These are phyloP conservation scores for Lordiphosa stackelbergi DNA, from an alignment of 1,140 invertebrate species.

Conservation along the genomic window DNA sequence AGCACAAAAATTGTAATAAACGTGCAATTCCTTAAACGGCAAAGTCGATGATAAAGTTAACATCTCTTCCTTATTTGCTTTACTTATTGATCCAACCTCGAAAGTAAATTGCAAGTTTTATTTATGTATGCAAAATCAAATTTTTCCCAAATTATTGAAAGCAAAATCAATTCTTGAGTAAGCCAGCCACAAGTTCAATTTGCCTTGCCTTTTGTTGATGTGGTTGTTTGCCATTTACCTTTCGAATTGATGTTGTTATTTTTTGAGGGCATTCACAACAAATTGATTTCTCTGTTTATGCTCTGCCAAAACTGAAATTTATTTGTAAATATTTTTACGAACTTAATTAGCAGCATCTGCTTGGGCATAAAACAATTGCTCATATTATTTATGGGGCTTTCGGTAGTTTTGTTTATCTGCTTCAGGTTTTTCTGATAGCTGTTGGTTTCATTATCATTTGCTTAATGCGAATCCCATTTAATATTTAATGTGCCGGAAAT, in stretches of 20 bases:
- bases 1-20: too few relatives aligned
- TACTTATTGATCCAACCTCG: too few relatives aligned
- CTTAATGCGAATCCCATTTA: slow-evolving; percentile 26
- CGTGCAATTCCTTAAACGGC: too few relatives aligned
- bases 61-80: too few relatives aligned
- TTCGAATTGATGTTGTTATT: slow-evolving; percentile 33
- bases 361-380: slow-evolving; percentile 9
- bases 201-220: slow-evolving; percentile 3
- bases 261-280: slow-evolving; percentile 1
- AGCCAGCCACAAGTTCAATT: slow-evolving; percentile 27
- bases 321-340: slow-evolving; percentile 44
- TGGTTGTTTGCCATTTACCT: slow-evolving; percentile 30
- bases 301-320: slow-evolving; percentile 20
- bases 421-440: slow-evolving; percentile 9
- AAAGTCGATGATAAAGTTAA: too few relatives aligned
- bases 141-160: slow-evolving; percentile 45
- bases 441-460: slow-evolving; percentile 39
- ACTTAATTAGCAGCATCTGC: slow-evolving; percentile 25
- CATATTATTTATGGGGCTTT: slow-evolving; percentile 29
- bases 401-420: slow-evolving; percentile 38
- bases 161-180: slow-evolving; percentile 37
- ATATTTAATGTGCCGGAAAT: slow-evolving; percentile 58
- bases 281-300: slow-evolving; percentile 2
- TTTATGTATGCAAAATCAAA: slow-evolving; percentile 21
- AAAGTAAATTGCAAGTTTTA: background rate